phyloP scores from a whole-genome alignment of 2,113 vertebrate genomes.

The Helogale parvula region DNA sequence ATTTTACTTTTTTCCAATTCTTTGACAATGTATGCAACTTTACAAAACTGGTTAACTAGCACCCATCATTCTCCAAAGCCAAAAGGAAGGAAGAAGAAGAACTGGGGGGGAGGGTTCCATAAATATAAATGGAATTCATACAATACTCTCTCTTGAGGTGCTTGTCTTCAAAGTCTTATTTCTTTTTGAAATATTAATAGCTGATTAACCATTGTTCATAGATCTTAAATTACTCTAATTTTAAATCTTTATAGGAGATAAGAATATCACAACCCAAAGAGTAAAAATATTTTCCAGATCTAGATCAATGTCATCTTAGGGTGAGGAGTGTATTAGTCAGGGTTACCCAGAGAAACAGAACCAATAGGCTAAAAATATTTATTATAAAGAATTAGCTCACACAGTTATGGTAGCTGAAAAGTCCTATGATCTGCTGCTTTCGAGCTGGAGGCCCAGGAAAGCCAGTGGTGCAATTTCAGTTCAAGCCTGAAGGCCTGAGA shows the following conservation, averaged over 20 bases:
- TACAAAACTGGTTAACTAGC: not conserved
- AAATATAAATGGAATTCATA: not conserved
- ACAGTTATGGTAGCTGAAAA: not conserved
- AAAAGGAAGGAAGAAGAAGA: not conserved
- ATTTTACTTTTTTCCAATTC: not conserved
- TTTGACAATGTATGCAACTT: not conserved
- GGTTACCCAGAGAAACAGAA: not conserved
- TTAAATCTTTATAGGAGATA: not conserved
- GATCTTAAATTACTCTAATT: not conserved
- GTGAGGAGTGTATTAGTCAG: not conserved
- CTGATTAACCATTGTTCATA: not conserved
- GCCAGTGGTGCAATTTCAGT: not conserved
- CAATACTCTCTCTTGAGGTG: not conserved
- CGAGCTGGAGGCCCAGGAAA: not conserved
- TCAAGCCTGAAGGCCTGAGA: not conserved
- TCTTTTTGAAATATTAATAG: not conserved
- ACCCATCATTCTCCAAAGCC: not conserved
- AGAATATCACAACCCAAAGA: not conserved
- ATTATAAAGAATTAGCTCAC: not conserved
- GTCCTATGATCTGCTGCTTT: not conserved
- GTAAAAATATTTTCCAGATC: not conserved
- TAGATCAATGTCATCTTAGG: not conserved
- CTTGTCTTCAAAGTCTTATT: slow-evolving; percentile 15
- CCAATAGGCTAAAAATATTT: not conserved
- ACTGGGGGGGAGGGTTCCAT: not conserved